Percentiles rank a stretch among this genome's conserved stretches.
Conservation (phyloP, 2,888 invertebrate genomes). For the Lagria hirta region DNA sequence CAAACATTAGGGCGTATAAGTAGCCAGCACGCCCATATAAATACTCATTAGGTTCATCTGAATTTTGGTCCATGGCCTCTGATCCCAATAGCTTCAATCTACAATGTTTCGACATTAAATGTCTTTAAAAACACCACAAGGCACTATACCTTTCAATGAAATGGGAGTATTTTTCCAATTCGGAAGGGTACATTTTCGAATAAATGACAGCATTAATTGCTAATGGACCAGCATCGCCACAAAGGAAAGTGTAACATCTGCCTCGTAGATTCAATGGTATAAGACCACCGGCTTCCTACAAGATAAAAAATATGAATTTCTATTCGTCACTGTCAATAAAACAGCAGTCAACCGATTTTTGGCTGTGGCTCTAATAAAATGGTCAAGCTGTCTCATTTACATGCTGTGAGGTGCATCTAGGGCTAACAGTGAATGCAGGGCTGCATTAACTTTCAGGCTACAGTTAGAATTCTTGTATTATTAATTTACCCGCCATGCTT, state of each 20-base stretch:
- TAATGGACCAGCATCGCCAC: constrained; percentile 69
- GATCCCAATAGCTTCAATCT: constrained; percentile 59
- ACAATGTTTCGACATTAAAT: constrained; percentile 54
- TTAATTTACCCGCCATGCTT: too few relatives aligned
- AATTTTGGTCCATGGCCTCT: constrained; percentile 57
- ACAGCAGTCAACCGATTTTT: too few relatives aligned
- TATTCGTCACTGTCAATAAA: not conserved
- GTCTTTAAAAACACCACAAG: constrained; percentile 6
- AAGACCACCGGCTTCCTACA: constrained; percentile 54
- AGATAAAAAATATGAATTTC: constrained; percentile 18
- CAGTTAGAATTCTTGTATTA: too few relatives aligned
- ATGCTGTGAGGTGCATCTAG: too few relatives aligned
- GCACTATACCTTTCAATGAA: constrained; percentile 14
- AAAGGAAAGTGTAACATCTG: constrained; percentile 64
- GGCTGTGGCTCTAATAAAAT: too few relatives aligned
- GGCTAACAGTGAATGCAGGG: too few relatives aligned
- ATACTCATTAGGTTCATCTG: constrained; percentile 73
- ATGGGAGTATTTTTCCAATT: constrained; percentile 53
- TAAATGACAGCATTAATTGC: constrained; percentile 63
- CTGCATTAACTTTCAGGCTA: too few relatives aligned
- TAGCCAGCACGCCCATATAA: constrained; percentile 86
- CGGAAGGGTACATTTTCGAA: too few relatives aligned
- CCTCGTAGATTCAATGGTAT: constrained; percentile 55
- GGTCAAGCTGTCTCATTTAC: too few relatives aligned
- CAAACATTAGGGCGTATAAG: constrained; percentile 74